phyloP scores from a whole-genome alignment of 2,888 invertebrate species.

The Scaptomyza reducta region DNA sequence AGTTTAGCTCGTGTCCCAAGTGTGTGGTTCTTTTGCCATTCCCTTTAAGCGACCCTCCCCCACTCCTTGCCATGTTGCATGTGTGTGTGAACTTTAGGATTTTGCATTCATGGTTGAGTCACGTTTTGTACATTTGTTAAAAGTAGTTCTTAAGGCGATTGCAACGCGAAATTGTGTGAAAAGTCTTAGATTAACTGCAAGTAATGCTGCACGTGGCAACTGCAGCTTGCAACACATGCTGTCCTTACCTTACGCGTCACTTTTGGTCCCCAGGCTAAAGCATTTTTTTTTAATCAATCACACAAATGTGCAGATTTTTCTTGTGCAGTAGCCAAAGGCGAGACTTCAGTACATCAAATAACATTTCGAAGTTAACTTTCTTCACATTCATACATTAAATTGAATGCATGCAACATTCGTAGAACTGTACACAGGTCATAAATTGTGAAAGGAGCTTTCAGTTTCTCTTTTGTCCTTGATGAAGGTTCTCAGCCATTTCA shows the following conservation, averaged over 20 bases:
- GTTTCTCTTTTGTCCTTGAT: slow-evolving; percentile 30
- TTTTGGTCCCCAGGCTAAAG: slow-evolving; percentile 21
- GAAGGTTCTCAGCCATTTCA: slow-evolving; percentile 46
- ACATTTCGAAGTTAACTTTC: not conserved
- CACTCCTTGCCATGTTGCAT: slow-evolving; percentile 14
- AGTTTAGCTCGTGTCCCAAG: slow-evolving; percentile 64
- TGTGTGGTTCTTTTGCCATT: slow-evolving; percentile 51
- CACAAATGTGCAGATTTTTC: slow-evolving; percentile 46
- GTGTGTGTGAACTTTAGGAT: slow-evolving; percentile 60
- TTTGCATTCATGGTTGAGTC: slow-evolving; percentile 77
- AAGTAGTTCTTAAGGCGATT: slow-evolving; percentile 79
- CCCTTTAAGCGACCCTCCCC: slow-evolving; percentile 1
- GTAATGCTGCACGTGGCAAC: slow-evolving; percentile 40
- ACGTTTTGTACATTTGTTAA: slow-evolving; percentile 80
- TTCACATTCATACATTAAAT: not conserved
- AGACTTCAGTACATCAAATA: slow-evolving; percentile 34
- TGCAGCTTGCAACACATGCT: slow-evolving; percentile 25
- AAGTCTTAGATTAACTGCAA: slow-evolving; percentile 72
- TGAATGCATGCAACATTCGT: not conserved
- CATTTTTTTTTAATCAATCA: slow-evolving; percentile 74
- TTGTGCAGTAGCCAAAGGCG: slow-evolving; percentile 17
- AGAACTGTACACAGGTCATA: slow-evolving; percentile 30
- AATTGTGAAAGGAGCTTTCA: slow-evolving; percentile 40
- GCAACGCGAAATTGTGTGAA: slow-evolving; percentile 67
- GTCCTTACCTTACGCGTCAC: slow-evolving; percentile 9